Percentiles rank a stretch among this genome's conserved stretches.
Conservation (phyloP, 2,113 vertebrate genomes). For the Columba janthina region DNA sequence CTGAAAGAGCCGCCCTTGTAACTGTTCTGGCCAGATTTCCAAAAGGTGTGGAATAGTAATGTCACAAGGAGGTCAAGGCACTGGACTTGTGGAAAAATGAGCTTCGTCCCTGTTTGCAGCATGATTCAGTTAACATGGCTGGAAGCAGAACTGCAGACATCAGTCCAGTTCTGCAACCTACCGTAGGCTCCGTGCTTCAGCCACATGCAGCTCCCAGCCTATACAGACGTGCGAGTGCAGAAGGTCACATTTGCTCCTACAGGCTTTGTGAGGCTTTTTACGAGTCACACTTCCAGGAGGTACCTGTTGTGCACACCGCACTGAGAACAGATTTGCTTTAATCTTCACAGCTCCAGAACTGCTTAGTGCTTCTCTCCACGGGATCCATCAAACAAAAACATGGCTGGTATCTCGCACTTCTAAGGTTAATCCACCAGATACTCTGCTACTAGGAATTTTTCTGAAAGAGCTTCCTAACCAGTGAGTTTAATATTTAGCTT, state of each 20-base stretch:
- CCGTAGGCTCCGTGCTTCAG: neutral
- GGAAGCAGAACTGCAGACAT: neutral
- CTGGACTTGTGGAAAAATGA: neutral
- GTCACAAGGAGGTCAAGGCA: slow-evolving; percentile 6
- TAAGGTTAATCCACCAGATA: neutral
- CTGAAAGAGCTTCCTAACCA: neutral
- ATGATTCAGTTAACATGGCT: neutral
- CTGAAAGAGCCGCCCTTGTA: neutral
- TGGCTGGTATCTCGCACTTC: neutral
- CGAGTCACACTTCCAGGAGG: neutral
- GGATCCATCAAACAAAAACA: neutral
- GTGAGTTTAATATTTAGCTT: neutral
- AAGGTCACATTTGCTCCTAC: neutral
- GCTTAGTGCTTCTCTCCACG: neutral
- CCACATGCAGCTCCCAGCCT: neutral
- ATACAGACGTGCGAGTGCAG: accelerated
- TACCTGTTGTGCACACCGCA: neutral
- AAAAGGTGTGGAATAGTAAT: neutral
- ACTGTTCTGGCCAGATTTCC: neutral
- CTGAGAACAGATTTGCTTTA: neutral
- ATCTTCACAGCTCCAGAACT: neutral
- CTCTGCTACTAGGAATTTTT: neutral
- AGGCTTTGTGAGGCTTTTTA: neutral
- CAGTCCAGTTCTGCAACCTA: neutral
- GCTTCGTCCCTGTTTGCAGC: neutral